Conservation (phyloP, 1,140 invertebrate species). For the Trichomalopsis sarcophagae region DNA sequence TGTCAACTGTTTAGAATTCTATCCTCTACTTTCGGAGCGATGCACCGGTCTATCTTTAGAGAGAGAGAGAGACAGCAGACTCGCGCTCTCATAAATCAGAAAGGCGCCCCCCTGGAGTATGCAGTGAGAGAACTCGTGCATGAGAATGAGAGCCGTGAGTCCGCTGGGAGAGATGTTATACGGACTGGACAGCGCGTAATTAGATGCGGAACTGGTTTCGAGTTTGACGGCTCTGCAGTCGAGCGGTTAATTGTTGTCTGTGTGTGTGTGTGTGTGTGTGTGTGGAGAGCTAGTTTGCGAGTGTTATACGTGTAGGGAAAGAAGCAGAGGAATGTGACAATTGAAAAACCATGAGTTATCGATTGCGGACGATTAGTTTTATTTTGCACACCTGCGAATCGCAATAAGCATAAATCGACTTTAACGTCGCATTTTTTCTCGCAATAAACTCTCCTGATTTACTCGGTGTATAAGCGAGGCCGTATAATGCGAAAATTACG, state of each 20-base stretch:
- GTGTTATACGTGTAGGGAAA: no score
- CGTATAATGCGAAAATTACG: neutral
- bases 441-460: neutral
- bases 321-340: neutral
- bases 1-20: constrained; percentile 50
- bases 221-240: neutral
- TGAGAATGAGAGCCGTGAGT: neutral
- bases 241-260: neutral
- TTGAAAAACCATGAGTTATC: neutral
- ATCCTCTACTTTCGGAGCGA: constrained; percentile 30
- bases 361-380: neutral
- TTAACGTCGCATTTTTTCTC: neutral
- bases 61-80: constrained; percentile 41
- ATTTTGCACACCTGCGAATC: neutral
- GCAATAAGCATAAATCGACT: neutral
- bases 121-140: constrained; percentile 15
- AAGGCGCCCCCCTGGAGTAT: constrained; percentile 25
- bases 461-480: neutral
- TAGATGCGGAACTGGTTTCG: neutral
- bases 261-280: neutral
- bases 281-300: neutral
- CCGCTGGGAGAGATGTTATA: constrained; percentile 2
- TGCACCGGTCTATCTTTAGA: constrained; percentile 48
- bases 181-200: neutral
- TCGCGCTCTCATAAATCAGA: constrained; percentile 53